These are phyloP conservation scores for Gavialis gangeticus DNA, from an alignment of 2,113 vertebrate genomes.

Conservation along the genomic window DNA sequence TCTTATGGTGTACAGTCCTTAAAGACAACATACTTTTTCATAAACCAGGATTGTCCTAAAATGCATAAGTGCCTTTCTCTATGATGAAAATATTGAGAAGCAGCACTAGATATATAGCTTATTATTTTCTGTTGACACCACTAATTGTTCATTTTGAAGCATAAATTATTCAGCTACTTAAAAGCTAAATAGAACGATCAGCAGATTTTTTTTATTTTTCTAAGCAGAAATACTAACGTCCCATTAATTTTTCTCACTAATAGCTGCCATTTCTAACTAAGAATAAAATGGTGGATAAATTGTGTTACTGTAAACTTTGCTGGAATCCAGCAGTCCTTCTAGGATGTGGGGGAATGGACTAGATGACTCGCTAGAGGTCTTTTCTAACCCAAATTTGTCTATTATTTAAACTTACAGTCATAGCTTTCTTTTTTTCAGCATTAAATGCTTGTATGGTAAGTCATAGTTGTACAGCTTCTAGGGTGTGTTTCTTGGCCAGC, in stretches of 20 bases:
- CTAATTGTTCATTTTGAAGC: neutral
- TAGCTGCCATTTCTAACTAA: neutral
- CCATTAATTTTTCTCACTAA: neutral
- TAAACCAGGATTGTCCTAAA: neutral
- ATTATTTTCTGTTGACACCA: neutral
- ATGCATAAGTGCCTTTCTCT: neutral
- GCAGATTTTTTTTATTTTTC: neutral
- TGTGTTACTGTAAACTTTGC: neutral
- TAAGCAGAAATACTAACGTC: neutral
- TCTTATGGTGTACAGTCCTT: neutral
- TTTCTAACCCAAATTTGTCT: neutral
- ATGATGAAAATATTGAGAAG: neutral
- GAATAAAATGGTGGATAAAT: neutral
- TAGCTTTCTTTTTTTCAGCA: neutral
- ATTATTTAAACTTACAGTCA: neutral
- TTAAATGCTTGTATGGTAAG: neutral
- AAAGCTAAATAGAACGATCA: neutral
- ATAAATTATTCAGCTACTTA: neutral
- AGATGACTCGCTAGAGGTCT: neutral
- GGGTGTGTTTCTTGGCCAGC: neutral
- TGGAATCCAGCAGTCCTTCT: neutral
- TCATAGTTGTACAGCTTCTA: neutral
- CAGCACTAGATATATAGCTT: neutral
- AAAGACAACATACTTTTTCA: neutral
- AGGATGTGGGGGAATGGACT: neutral